Conservation (phyloP, 2,113 vertebrate genomes). For the Vidua chalybeata region DNA sequence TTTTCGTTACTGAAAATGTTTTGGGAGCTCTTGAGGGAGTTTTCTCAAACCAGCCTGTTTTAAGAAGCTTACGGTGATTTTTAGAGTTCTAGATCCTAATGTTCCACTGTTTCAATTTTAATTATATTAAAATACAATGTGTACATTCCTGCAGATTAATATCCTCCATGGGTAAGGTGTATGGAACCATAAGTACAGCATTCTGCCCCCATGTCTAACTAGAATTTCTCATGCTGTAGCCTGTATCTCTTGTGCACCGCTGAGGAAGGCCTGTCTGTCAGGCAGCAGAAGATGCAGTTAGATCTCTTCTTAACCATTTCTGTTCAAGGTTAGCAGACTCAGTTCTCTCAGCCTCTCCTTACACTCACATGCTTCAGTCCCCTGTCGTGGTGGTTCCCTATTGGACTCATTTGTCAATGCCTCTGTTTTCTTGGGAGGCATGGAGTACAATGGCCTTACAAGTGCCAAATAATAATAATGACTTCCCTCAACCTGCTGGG, state of each 20-base stretch:
- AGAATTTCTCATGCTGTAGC: neutral
- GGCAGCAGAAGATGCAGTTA: neutral
- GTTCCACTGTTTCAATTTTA: neutral
- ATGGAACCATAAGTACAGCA: neutral
- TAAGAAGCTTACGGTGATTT: neutral
- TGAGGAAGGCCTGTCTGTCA: neutral
- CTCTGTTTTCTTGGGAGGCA: neutral
- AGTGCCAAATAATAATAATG: neutral
- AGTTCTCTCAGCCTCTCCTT: neutral
- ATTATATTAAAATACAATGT: neutral
- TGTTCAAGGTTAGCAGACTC: neutral
- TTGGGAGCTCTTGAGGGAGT: neutral
- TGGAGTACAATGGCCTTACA: neutral
- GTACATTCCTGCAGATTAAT: neutral
- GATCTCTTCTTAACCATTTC: neutral
- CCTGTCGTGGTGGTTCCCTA: neutral
- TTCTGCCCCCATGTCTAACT: neutral
- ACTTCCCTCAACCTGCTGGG: neutral
- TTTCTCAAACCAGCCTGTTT: neutral
- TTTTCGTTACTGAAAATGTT: neutral
- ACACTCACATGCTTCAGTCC: neutral
- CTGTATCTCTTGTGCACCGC: neutral
- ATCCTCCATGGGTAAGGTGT: neutral
- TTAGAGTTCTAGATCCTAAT: neutral
- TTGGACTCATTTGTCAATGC: neutral